Evolutionary conservation across 2,113 vertebrate species (phyloP).

Genomic region (Tragelaphus buxtoni): DNA sequence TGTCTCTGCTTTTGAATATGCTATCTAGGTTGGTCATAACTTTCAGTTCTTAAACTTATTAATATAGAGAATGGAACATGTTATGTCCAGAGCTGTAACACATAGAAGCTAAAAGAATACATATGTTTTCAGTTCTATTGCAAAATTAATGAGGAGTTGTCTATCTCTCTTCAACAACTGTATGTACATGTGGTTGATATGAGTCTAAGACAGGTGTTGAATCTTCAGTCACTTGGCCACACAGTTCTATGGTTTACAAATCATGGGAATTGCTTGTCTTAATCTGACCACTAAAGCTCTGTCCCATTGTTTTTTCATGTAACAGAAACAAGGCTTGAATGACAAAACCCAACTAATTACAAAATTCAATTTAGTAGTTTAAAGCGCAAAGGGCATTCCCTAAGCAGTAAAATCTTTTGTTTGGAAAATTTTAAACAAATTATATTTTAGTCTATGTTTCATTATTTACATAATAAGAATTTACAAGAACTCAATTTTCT

Average conservation of each 20-base stretch:
- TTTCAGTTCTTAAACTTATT: neutral
- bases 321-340: slow-evolving; percentile 56
- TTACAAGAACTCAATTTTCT: slow-evolving; percentile 68
- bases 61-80: neutral
- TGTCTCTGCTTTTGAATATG: no score
- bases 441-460: slow-evolving; percentile 69
- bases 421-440: slow-evolving; percentile 69
- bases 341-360: slow-evolving; percentile 67
- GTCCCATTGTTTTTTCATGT: slow-evolving; percentile 58
- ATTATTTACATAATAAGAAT: slow-evolving; percentile 66
- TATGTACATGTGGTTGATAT: neutral
- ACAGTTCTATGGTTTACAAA: neutral
- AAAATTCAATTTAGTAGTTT: slow-evolving; percentile 63
- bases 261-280: slow-evolving; percentile 36
- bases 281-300: slow-evolving; percentile 25
- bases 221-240: neutral
- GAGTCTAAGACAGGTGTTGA: slow-evolving; percentile 7
- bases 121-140: neutral
- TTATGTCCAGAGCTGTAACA: neutral
- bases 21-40: no score
- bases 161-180: neutral
- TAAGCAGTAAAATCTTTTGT: slow-evolving; percentile 70
- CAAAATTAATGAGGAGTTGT: neutral
- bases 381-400: slow-evolving; percentile 53
- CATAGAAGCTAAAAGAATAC: neutral